Evolutionary conservation across 2,888 invertebrate species (phyloP), one percentile per base, ranked within the genome.

Genomic region (Exocentrus adspersus): DNA sequence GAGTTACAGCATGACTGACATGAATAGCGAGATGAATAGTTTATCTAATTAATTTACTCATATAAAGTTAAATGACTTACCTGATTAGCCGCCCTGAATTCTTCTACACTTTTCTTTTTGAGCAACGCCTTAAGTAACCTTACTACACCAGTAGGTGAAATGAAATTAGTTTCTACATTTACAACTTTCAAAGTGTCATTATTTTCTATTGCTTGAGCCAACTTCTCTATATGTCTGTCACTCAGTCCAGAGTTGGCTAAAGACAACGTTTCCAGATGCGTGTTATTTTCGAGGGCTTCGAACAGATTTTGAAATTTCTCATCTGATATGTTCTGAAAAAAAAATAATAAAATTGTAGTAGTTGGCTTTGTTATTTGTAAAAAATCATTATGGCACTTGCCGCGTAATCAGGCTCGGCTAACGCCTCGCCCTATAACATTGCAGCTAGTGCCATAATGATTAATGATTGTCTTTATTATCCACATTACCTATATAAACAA

Each of bases 41-140:
- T n/a, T n/a, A n/a, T n/a, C n/a, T n/a, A n/a, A n/a, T n/a, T n/a
- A n/a, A n/a, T n/a, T n/a, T n/a, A n/a, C n/a, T n/a, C n/a, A n/a
- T n/a, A n/a, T n/a, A n/a, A n/a, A n/a, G n/a, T n/a, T n/a, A n/a
- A n/a, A n/a, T n/a, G n/a, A n/a, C n/a, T 76, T 83, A 97, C 98
- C 93, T 99, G 98, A 85, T 99, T 99, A 70, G 97, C 92, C 73
- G 97, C 97, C 82, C 97, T 89, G 85, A 98, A 95, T 86, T 98
- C 98, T 84, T 95, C 94, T 51, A 98, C 89, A 67, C 90, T 88
- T 82, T 93, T 92, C 75, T 93, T 93, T 77, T 91, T 89, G 68
- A 97, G 89, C 79, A 98, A 87, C 58, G 96, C 89, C 82, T 91
- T 91, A 65, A 98, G 88, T 71, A 99, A 87, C 82, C 89, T 89